Base-by-base conservation (phyloP, 1,140 invertebrate species). In the Nasonia giraulti region DNA sequence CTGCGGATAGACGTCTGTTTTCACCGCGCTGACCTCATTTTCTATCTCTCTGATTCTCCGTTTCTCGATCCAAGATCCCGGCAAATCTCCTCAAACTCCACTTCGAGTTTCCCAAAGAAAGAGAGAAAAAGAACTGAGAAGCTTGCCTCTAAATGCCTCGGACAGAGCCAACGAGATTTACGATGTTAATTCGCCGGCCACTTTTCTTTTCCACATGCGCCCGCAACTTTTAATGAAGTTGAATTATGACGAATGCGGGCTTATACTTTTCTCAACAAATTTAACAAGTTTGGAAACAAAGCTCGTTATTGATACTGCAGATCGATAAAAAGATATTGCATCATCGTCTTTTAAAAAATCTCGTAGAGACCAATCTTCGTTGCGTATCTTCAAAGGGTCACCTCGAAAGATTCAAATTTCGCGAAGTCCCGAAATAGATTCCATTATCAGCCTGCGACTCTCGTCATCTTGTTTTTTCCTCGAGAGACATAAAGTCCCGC, bases 401-500 rank as follows among this genome's bases (percentile, higher is more conserved):
- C 20, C 8, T 2, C n/a, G 33, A 47, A 12, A 83, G 12, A 66
- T 82, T 76, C 14, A 83, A 75, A 75, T 33, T 27, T 71, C 69
- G 68, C 23, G 8, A 2, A 27, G 68, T 27, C 68, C 12, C 12
- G 12, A 12, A 71, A 71, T 71, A 71, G 68, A 31, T 71, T 33
- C 31, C 68, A 31, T 17, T 8, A 23, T 4, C 68, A n/a, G 68
- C 11, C 68, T 0, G 27, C 10, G 10, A 31, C 23, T 33, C 23
- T 71, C 68, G 50, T 55, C 50, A 55, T 55, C 50, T 55, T 55
- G 20, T 27, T 27, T 69, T 71, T 27, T 71, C 68, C 23, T 33
- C 68, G 0, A 20, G 69, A 79, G 44, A 74, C 75, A 55, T 78
- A 78, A 83, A 83, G 27, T 55, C 77, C 77, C 77, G 50, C 83